Evolutionary conservation across 2,113 vertebrate species (phyloP), one percentile per base, ranked within the genome.

Genomic region (Propithecus coquereli): DNA sequence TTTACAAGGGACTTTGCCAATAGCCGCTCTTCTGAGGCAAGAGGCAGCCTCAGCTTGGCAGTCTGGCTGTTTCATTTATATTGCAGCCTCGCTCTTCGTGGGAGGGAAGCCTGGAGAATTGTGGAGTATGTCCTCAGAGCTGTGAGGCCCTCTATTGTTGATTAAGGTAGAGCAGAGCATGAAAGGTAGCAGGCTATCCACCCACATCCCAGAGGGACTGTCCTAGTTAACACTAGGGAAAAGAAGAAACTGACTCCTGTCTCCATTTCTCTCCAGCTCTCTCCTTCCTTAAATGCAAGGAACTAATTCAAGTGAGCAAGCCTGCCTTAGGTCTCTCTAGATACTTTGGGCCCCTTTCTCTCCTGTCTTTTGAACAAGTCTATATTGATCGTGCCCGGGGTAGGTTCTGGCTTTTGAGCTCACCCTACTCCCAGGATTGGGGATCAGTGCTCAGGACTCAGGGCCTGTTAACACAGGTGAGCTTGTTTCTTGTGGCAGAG

Each of bases 201-300:
- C 16, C 22, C 50, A 70, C 23, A 30, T 92, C 95, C 80, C 85
- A 17, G 40, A 76, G 45, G 94, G 9, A 22, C 87, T 92, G 94
- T 27, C 59, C 96, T 96, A 50, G 82, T 97, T 96, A 96, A 87
- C 80, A 92, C 63, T 22, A 52, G 50, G 59, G 83, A 80, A 77
- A 80, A 94, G 84, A 90, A 94, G 76, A 87, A 94, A 81, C 30
- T 30, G 17, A 23, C n/a, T 83, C 16, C 80, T 27, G 13, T 73
- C 79, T 79, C 63, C n/a, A 22, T 94, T 70, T 73, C 37, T 80
- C 47, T 54, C 54, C 37, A 80, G 61, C 57, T 30, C 18, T 82
- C 87, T 92, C 54, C 47, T 96, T 80, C 84, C 71, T 97, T 54
- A 87, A 37, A 54, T 88, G 18, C 14, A 85, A 71, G 43, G 47